Conservation (phyloP, 2,797 vertebrate species). For the Poeciliopsis infans region DNA sequence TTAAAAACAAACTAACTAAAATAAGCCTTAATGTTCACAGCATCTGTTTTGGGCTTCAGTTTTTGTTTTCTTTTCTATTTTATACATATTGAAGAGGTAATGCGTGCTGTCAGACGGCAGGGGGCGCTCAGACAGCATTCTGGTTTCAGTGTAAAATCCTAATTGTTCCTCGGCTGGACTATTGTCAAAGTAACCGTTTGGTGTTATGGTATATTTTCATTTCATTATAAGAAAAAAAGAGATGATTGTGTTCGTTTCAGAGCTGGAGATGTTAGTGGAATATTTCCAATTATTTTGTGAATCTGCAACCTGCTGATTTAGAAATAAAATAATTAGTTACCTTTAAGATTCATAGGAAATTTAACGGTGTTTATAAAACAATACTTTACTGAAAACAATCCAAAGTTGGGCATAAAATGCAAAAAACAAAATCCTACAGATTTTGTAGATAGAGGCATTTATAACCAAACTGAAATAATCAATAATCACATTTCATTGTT, state of each 20-base stretch:
- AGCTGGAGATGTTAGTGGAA: neutral
- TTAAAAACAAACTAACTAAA: neutral
- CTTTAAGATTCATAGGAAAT: neutral
- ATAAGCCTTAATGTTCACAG: neutral
- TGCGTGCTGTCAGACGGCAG: slow-evolving; percentile 42
- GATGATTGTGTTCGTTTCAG: neutral
- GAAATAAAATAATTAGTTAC: neutral
- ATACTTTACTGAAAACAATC: neutral
- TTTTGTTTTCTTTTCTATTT: slow-evolving; percentile 21
- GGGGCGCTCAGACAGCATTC: slow-evolving; percentile 54
- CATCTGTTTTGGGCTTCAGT: slow-evolving; percentile 8
- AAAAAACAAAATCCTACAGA: neutral
- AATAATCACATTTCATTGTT: too few relatives aligned
- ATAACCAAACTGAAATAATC: too few relatives aligned
- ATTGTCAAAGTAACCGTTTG: neutral
- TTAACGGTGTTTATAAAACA: neutral
- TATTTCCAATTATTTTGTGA: neutral
- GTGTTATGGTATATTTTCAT: neutral
- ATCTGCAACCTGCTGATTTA: neutral
- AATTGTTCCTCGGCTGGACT: neutral
- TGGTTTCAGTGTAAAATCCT: neutral
- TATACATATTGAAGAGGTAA: neutral
- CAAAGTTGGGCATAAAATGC: too few relatives aligned
- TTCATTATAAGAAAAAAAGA: too few relatives aligned
- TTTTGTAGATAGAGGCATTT: neutral